phyloP scores from a whole-genome alignment of 1,140 invertebrate species.

The Ganaspis sp. region DNA sequence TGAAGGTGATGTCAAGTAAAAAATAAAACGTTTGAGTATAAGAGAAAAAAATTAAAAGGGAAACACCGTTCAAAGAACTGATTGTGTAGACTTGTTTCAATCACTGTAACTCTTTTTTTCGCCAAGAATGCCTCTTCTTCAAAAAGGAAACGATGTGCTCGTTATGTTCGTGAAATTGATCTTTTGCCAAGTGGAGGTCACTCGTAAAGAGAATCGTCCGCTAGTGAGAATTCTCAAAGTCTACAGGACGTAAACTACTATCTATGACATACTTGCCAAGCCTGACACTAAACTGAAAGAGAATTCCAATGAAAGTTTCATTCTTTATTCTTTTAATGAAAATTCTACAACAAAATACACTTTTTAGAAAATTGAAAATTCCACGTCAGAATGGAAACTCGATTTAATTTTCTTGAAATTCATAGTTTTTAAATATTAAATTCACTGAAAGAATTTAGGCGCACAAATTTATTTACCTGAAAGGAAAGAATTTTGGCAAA shows the following conservation, averaged over 20 bases:
- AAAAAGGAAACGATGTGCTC: conserved; percentile 15
- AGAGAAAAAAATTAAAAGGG: neutral
- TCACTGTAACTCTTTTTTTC: neutral
- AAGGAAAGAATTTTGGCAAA: too few relatives aligned
- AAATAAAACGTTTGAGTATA: too few relatives aligned
- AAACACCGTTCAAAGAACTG: neutral
- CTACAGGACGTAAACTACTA: conserved; percentile 3
- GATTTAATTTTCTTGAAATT: neutral
- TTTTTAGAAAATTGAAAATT: neutral
- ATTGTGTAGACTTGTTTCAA: neutral
- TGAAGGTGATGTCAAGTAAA: neutral
- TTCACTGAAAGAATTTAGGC: neutral
- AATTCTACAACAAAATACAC: neutral
- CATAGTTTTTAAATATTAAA: too few relatives aligned
- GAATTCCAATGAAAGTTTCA: neutral
- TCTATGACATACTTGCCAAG: neutral
- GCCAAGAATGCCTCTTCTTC: neutral
- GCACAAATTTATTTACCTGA: neutral
- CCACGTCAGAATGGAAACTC: neutral
- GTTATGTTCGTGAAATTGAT: conserved; percentile 20
- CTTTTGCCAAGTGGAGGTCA: conserved; percentile 22
- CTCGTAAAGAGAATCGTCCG: conserved; percentile 8
- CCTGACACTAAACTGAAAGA: neutral
- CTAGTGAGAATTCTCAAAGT: conserved; percentile 9
- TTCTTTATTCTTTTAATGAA: conserved; percentile 1